These are phyloP conservation scores for Lamellibrachia luymesi DNA, from an alignment of 1,140 invertebrate species.

Conservation along the genomic window DNA sequence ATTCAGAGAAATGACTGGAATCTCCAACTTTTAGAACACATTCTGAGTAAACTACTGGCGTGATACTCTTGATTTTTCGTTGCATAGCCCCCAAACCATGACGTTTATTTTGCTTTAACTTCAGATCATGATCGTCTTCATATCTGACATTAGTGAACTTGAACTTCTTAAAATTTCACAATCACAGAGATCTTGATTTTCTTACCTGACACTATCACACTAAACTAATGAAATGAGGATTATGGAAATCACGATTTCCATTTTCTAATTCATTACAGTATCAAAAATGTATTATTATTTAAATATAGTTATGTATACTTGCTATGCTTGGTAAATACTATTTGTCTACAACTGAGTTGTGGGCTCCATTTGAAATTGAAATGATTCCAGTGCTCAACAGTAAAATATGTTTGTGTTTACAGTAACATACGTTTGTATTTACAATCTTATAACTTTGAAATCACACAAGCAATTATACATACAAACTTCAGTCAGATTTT, in stretches of 20 bases:
- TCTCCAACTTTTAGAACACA: too few species aligned
- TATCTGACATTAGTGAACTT: not conserved
- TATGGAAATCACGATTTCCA: not conserved
- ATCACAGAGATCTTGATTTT: too few species aligned
- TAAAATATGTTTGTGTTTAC: not conserved
- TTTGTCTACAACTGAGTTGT: not conserved
- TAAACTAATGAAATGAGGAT: not conserved
- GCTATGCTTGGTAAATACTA: not conserved
- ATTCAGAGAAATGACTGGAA: too few species aligned
- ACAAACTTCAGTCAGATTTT: too few species aligned
- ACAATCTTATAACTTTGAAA: too few species aligned
- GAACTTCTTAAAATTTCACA: not conserved
- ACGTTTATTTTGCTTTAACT: not conserved
- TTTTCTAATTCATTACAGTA: not conserved
- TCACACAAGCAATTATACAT: too few species aligned
- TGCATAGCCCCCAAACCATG: not conserved
- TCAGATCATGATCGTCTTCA: not conserved
- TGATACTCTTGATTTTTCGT: too few species aligned
- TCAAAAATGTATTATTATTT: not conserved
- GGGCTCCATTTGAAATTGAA: too few species aligned
- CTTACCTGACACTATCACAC: not conserved
- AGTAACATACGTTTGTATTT: not conserved
- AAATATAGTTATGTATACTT: not conserved
- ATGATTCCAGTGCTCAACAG: not conserved
- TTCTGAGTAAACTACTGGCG: too few species aligned